These are phyloP conservation scores for Tetraodon nigroviridis DNA, from an alignment of 2,113 vertebrate species.

Conservation along the genomic window DNA sequence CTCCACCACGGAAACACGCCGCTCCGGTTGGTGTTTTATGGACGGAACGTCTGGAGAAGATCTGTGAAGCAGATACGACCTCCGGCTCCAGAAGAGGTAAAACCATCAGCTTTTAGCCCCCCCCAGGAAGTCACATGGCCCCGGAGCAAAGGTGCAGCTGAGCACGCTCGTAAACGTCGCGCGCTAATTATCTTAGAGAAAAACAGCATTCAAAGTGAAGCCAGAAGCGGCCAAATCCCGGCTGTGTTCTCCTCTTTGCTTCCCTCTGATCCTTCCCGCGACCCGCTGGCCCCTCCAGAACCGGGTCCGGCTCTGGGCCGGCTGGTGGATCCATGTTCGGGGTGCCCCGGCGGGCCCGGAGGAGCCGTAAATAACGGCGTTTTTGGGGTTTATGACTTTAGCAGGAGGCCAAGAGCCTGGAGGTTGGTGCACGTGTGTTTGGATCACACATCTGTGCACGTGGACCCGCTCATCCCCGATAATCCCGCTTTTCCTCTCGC, in stretches of 20 bases:
- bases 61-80: background rate
- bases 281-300: background rate
- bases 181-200: background rate
- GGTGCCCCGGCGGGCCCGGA: background rate
- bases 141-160: background rate
- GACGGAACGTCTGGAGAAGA: too few relatives aligned
- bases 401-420: too few relatives aligned
- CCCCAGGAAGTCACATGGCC: background rate
- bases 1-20: too few relatives aligned
- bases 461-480: too few relatives aligned
- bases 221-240: too few relatives aligned
- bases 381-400: background rate
- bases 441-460: too few relatives aligned
- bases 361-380: background rate
- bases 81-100: background rate
- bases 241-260: too few relatives aligned
- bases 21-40: too few relatives aligned
- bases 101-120: background rate
- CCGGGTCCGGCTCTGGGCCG: background rate
- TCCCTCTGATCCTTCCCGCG: too few relatives aligned
- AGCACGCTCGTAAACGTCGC: background rate
- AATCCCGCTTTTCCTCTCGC: too few relatives aligned
- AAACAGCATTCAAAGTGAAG: too few relatives aligned
- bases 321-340: conserved; percentile 6
- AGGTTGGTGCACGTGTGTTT: too few relatives aligned